phyloP scores from a whole-genome alignment of 2,888 invertebrate species.

The Cybosia mesomella region DNA sequence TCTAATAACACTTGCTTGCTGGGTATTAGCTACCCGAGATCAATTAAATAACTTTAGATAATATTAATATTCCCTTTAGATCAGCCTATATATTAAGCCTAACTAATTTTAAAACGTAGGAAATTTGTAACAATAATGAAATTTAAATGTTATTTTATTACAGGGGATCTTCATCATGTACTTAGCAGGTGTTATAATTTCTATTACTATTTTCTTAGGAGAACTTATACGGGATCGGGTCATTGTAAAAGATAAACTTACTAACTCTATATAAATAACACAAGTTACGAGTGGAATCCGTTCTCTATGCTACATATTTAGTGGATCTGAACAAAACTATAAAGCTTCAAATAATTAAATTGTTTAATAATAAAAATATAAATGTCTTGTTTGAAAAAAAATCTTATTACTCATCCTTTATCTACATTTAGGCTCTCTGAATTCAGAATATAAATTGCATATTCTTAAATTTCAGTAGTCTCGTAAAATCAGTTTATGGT shows the following conservation, averaged over 20 bases:
- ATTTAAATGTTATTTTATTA: conserved; percentile 39
- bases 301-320: too few species aligned
- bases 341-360: not conserved
- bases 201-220: conserved; percentile 56
- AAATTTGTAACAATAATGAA: not conserved
- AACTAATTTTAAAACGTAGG: conserved; percentile 8
- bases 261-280: not conserved
- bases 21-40: too few species aligned
- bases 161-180: conserved; percentile 76
- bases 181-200: conserved; percentile 57
- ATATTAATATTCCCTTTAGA: too few species aligned
- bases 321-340: too few species aligned
- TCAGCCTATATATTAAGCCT: too few species aligned
- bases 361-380: not conserved
- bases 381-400: not conserved
- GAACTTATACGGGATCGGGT: conserved; percentile 53
- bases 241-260: not conserved
- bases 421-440: too few species aligned
- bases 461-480: too few species aligned
- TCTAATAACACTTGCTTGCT: too few species aligned
- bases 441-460: too few species aligned
- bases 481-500: too few species aligned
- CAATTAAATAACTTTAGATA: too few species aligned
- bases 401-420: too few species aligned
- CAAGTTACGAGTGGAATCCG: not conserved